Evolutionary conservation across 2,113 vertebrate genomes (phyloP), one percentile per base, ranked within the genome.

Genomic region (Gallinago jamesoni): DNA sequence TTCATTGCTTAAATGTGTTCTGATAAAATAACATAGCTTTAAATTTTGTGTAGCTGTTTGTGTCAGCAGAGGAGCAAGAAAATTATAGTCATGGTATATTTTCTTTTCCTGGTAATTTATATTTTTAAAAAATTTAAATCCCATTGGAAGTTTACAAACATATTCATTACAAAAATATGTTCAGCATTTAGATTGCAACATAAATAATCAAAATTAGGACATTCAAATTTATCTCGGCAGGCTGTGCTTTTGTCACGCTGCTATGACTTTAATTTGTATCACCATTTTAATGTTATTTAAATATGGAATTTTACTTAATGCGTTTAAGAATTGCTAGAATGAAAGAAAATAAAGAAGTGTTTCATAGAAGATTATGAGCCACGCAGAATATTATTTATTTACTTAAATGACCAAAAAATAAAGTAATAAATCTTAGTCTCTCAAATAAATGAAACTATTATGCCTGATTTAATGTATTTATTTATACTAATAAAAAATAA

Each of bases 1-100:
- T 87, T 92, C 93, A 73, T 81, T 93, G 91, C 95, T 97, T 92
- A 84, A 97, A 96, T 90, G 89, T 67, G 52, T 89, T 88, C 94
- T 94, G 91, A 91, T 96, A 84, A 97, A 97, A 96, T 77, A 90
- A 80, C 67, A 90, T 4, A 82, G 76, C 68, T 91, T 80, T 85
- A 93, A 96, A 93, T 73, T 94, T 87, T 87, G 60, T 76, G 68
- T 87, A 35, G 91, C 73, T 95, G 53, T 85, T 92, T 76, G 64
- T 82, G 81, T 47, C 59, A 91, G 63, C 43, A 88, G 89, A 97
- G 60, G 52, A 31, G 33, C n/a, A 74, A 74, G 43, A 56, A 92
- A 94, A 93, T 92, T 68, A 64, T 13, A 90, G 47, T 67, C 78
- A 80, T 52, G 8, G 33, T 37, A 18, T 31, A 30, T 88, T 75